Conservation (phyloP, 2,797 vertebrate genomes). For the Pogoniulus pusillus region DNA sequence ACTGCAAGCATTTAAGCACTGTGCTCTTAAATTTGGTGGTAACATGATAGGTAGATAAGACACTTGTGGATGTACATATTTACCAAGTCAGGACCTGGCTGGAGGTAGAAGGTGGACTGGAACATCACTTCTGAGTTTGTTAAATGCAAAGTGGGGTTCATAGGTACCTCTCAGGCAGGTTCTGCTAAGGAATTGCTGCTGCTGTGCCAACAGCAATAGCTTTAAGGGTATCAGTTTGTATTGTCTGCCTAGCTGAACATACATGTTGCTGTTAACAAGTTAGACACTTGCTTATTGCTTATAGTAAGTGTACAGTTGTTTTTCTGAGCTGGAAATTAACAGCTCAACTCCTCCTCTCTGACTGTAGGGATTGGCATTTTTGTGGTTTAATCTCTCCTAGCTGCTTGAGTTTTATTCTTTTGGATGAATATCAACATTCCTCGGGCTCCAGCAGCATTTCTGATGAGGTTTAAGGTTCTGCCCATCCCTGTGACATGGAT, state of each 20-base stretch:
- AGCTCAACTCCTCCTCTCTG: not conserved
- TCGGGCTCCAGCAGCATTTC: not conserved
- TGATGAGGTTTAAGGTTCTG: conserved; percentile 42
- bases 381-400: conserved; percentile 41
- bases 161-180: not conserved
- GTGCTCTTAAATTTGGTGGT: not conserved
- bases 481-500: conserved; percentile 63
- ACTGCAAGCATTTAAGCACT: no score
- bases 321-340: not conserved
- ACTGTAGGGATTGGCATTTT: not conserved
- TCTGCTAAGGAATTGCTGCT: not conserved
- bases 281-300: not conserved
- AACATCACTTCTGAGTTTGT: not conserved
- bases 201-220: not conserved
- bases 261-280: not conserved
- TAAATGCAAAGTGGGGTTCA: not conserved
- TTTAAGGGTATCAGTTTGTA: not conserved
- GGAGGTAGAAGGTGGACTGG: not conserved
- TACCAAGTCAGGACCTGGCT: not conserved
- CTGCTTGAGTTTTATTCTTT: not conserved
- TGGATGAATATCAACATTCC: not conserved
- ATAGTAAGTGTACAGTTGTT: not conserved
- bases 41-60: not conserved
- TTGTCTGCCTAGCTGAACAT: not conserved
- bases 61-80: not conserved